Evolutionary conservation across 2,888 invertebrate species (phyloP), one percentile per base, ranked within the genome.

Genomic region (Brenthis hecate): DNA sequence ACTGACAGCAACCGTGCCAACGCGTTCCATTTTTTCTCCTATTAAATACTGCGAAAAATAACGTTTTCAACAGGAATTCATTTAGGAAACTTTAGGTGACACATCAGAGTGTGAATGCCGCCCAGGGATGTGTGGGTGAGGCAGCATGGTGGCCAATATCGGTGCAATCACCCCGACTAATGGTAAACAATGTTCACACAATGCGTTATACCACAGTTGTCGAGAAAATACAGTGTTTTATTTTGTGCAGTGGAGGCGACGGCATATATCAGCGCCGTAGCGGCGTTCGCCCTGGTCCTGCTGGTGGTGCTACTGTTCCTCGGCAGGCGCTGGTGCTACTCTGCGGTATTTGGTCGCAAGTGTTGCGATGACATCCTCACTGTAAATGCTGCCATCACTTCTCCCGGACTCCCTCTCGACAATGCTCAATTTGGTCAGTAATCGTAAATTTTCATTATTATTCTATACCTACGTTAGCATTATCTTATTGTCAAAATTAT

Each of bases 301-400:
- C 93, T 98, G 79, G 95, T 98, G 75, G 94, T 98, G 80, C 95
- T 98, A 80, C 94, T 98, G 76, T 98, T 98, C 92, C 94, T 98
- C 76, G 97, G 97, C 84, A 96, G 97, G 81, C 95, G 96, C 87
- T 92, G 93, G 93, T 85, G 91, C 85, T 80, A 88, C 84, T 75
- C 87, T 23, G 78, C 92, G 72, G 81, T 92, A 77, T 84, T 89
- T 79, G 80, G 77, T 66, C 84, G 88, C 75, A 91, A 88, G 79
- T 85, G 85, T 79, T 86, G 87, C 76, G 89, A 88, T 89, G 94
- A 81, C 78, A 90, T 87, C 72, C 85, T 89, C 69, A 77, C 85
- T n/a, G 89, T 88, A 83, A 94, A 85, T 88, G 83, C 89, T 58
- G 82, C 81, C 36, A 87, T 81, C 80, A 86, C 81, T 77, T 88